Conservation (phyloP, 2,888 invertebrate genomes). For the Crossocerus cetratus region DNA sequence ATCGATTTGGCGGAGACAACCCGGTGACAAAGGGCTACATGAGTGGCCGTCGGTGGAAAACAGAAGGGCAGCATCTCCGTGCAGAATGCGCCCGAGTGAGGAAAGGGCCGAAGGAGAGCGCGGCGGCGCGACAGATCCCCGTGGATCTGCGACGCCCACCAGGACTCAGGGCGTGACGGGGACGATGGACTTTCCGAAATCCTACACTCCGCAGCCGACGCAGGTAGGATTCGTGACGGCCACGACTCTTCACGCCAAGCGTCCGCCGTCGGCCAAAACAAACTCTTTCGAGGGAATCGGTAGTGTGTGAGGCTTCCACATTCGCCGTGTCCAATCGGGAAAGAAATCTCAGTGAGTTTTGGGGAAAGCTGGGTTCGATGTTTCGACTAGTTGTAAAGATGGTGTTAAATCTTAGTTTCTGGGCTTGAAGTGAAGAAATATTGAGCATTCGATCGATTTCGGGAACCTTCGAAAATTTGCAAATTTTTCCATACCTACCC, state of each 20-base stretch:
- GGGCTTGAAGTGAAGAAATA: too few relatives aligned
- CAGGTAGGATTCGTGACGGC: constrained; percentile 62
- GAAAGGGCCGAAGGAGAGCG: constrained; percentile 6
- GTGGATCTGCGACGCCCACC: constrained; percentile 23
- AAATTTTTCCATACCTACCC: too few relatives aligned
- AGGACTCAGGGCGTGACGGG: constrained; percentile 49
- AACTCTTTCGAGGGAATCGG: too few relatives aligned
- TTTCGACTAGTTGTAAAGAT: too few relatives aligned
- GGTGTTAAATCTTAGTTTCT: too few relatives aligned
- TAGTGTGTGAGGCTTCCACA: too few relatives aligned
- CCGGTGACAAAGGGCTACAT: constrained; percentile 3
- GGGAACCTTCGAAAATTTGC: too few relatives aligned
- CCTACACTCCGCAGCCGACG: constrained; percentile 59
- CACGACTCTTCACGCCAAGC: constrained; percentile 25
- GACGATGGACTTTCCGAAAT: constrained; percentile 50
- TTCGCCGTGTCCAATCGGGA: too few relatives aligned
- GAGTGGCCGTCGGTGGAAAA: constrained; percentile 15
- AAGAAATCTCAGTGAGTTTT: too few relatives aligned
- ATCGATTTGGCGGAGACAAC: constrained; percentile 25
- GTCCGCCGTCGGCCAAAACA: too few relatives aligned
- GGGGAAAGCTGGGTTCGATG: too few relatives aligned
- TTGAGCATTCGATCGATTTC: too few relatives aligned
- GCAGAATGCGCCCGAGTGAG: not conserved
- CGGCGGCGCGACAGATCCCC: constrained; percentile 36
- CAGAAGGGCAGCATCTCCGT: constrained; percentile 4